These are phyloP conservation scores for Psammodynastes pulverulentus DNA, from an alignment of 2,113 vertebrate species.

Conservation along the genomic window DNA sequence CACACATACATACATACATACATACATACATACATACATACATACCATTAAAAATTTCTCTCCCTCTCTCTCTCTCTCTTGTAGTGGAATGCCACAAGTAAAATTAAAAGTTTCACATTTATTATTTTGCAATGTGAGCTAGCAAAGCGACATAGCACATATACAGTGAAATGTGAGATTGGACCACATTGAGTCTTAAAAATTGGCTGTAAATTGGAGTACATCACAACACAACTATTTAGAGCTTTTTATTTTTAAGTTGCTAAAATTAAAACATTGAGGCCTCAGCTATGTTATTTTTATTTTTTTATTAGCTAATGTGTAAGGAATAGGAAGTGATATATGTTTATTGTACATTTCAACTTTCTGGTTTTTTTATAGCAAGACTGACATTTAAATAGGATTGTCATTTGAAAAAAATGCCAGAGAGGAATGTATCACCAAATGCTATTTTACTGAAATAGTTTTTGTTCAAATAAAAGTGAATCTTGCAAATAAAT, in stretches of 20 bases:
- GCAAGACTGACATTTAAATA: slow-evolving; percentile 47
- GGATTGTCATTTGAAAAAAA: slow-evolving; percentile 44
- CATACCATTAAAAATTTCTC: no score
- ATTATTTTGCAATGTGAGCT: background rate
- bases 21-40: no score
- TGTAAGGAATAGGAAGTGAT: background rate
- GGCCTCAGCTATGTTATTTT: background rate
- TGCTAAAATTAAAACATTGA: background rate
- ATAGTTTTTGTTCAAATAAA: slow-evolving; percentile 2
- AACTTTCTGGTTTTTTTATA: slow-evolving; percentile 46
- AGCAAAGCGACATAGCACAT: background rate
- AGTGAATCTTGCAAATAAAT: slow-evolving; percentile 28
- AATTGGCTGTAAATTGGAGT: background rate
- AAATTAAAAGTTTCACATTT: background rate
- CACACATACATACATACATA: background rate
- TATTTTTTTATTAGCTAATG: background rate
- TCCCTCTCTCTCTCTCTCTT: background rate
- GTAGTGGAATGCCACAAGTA: background rate
- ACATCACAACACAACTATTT: background rate
- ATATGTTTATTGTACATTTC: slow-evolving; percentile 44
- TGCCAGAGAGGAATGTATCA: slow-evolving; percentile 31
- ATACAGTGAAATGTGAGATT: background rate
- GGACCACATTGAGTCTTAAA: background rate
- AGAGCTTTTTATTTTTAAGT: background rate
- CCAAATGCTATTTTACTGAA: slow-evolving; percentile 34